These are phyloP conservation scores for Phyto melanocephala DNA, from an alignment of 2,888 invertebrate genomes.

Conservation along the genomic window DNA sequence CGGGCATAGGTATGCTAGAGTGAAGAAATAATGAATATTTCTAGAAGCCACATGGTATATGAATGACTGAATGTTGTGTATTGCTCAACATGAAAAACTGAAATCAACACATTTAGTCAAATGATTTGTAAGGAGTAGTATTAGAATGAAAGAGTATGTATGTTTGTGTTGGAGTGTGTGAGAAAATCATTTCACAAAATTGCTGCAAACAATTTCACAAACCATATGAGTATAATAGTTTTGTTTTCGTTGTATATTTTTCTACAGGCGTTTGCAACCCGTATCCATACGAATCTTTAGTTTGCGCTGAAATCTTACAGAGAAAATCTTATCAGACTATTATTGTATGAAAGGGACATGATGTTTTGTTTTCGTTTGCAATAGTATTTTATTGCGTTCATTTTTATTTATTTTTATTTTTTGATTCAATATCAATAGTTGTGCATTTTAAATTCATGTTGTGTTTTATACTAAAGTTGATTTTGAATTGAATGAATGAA, in stretches of 20 bases:
- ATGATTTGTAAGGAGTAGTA: background rate
- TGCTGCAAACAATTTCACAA: constrained; percentile 39
- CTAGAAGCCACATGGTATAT: background rate
- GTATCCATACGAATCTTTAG: background rate
- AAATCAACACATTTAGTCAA: constrained; percentile 4
- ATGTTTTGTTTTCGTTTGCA: constrained; percentile 24
- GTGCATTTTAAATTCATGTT: constrained; percentile 70
- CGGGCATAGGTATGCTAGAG: background rate
- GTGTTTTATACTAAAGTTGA: constrained; percentile 54
- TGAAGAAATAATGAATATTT: too few species aligned
- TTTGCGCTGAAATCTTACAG: background rate
- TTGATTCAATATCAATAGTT: constrained; percentile 57
- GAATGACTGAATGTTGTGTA: background rate
- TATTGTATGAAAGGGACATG: constrained; percentile 38
- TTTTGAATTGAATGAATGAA: constrained; percentile 68
- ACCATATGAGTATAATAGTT: constrained; percentile 19
- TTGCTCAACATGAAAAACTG: background rate
- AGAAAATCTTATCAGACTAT: constrained; percentile 34
- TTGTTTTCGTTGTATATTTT: constrained; percentile 16
- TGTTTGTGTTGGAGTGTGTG: background rate
- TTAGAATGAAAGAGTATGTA: too few species aligned
- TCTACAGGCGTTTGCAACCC: background rate
- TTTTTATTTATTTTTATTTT: constrained; percentile 12
- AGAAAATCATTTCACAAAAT: constrained; percentile 44
- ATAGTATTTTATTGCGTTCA: constrained; percentile 3